Conservation (phyloP, 2,888 invertebrate genomes). For the Spialia ferax region DNA sequence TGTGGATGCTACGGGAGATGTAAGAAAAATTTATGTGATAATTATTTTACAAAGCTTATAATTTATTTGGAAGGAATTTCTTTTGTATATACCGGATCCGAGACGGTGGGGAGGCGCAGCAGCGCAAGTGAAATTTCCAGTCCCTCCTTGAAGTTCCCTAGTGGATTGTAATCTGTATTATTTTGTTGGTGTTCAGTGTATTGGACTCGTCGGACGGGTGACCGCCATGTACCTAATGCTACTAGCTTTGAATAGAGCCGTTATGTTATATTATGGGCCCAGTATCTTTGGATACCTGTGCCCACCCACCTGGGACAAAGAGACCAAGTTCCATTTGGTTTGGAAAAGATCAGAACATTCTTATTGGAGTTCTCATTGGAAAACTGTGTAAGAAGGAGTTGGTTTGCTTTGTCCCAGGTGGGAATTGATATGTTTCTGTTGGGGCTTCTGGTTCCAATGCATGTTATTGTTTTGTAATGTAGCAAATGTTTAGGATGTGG, state of each 20-base stretch:
- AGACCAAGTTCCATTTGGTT: conserved; percentile 33
- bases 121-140: conserved; percentile 51
- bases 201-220: conserved; percentile 67
- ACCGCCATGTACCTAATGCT: conserved; percentile 74
- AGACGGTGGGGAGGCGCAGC: conserved; percentile 54
- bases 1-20: conserved; percentile 75
- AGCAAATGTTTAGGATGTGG: conserved; percentile 58
- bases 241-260: conserved; percentile 78
- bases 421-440: conserved; percentile 47
- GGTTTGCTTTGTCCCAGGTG: conserved; percentile 48
- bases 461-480: conserved; percentile 78
- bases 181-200: conserved; percentile 66
- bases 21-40: conserved; percentile 85
- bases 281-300: conserved; percentile 60
- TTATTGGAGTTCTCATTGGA: conserved; percentile 59
- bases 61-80: conserved; percentile 83
- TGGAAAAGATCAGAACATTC: conserved; percentile 54
- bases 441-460: conserved; percentile 53
- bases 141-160: conserved; percentile 55
- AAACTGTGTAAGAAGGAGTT: conserved; percentile 47
- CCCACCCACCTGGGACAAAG: conserved; percentile 42
- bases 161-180: conserved; percentile 70
- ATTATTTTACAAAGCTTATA: conserved; percentile 85
- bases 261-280: conserved; percentile 77
- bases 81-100: conserved; percentile 74